Base-by-base conservation (phyloP, 2,888 invertebrate species). In the Phragmatobia fuliginosa region DNA sequence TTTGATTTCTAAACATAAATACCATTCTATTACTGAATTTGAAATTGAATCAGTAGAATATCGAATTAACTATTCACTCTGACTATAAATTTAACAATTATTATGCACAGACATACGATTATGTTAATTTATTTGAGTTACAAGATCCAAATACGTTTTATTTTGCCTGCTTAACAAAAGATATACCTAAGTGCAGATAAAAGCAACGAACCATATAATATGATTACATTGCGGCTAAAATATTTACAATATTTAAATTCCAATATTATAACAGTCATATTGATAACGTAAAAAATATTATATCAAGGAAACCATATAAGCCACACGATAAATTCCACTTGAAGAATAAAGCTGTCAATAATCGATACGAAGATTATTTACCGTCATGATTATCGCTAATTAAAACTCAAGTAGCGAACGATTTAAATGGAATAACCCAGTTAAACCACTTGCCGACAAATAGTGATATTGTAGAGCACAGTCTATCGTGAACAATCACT, bases 391-490 rank as follows among this genome's bases (percentile, higher is more conserved):
- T 90, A 94, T 92, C 92, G 88, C 87, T 90, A 91, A 92, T 92
- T 90, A 92, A 91, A 88, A 88, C 92, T 93, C 87, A 85, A 94
- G 92, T 91, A 88, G 84, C 77, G 75, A 83, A 85, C 88, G 90
- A 91, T 91, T 91, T 90, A 90, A 88, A 92, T 90, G 88, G 89
- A 91, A 91, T 93, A 94, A 94, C 92, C 94, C 88, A 93, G 91
- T 93, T 93, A 89, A 90, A 90, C 87, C 89, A 91, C 90, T 92
- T 81, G 83, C 83, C 72, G 69, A 73, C 81, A 76, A 85, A 85
- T 81, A 83, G 81, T 88, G 87, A 91, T 92, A 93, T 88, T 85
- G 72, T 78, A 77, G 83, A 86, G 82, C 81, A 84, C 80, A 82
- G 83, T 63, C 76, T 75, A 81, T 84, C 77, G 77, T 80, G 82